Evolutionary conservation across 2,888 invertebrate genomes (phyloP).

Genomic region (Agonum fuliginosum): DNA sequence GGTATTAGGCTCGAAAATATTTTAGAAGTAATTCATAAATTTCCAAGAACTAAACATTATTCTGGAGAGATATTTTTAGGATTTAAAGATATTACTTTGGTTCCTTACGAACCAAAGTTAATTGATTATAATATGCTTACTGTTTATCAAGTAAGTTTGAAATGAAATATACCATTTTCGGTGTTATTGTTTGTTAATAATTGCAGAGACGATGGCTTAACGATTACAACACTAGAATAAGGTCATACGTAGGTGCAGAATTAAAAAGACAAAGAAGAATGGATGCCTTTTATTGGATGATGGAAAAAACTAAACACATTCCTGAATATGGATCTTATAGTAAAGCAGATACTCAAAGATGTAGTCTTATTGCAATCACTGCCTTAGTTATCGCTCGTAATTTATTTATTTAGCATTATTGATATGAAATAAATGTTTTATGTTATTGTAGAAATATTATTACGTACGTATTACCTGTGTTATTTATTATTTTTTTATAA

Average conservation of each 20-base stretch:
- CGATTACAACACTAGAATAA: constrained; percentile 84
- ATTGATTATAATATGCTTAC: constrained; percentile 86
- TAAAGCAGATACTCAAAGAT: constrained; percentile 42
- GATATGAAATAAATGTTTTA: neutral
- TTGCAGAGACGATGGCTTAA: constrained; percentile 86
- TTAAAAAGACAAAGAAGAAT: constrained; percentile 81
- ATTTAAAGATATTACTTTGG: constrained; percentile 88
- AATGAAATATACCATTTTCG: neutral
- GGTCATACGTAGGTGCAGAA: constrained; percentile 83
- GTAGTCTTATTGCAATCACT: constrained; percentile 5
- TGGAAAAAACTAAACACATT: constrained; percentile 85
- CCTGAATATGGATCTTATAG: constrained; percentile 73
- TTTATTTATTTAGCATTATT: constrained; percentile 34
- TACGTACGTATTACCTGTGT: neutral
- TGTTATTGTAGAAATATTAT: constrained; percentile 24
- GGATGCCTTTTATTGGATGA: constrained; percentile 88
- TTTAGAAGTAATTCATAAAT: constrained; percentile 79
- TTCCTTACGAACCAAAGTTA: constrained; percentile 91
- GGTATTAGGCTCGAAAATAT: constrained; percentile 93
- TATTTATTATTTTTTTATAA: constrained; percentile 37
- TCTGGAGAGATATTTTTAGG: constrained; percentile 78
- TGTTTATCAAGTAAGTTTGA: constrained; percentile 82
- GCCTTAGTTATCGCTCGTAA: constrained; percentile 17
- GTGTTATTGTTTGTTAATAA: constrained; percentile 2
- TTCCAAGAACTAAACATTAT: constrained; percentile 72